These are phyloP conservation scores for Drosophila sulfurigaster DNA, from an alignment of 1,140 invertebrate species.

Conservation along the genomic window DNA sequence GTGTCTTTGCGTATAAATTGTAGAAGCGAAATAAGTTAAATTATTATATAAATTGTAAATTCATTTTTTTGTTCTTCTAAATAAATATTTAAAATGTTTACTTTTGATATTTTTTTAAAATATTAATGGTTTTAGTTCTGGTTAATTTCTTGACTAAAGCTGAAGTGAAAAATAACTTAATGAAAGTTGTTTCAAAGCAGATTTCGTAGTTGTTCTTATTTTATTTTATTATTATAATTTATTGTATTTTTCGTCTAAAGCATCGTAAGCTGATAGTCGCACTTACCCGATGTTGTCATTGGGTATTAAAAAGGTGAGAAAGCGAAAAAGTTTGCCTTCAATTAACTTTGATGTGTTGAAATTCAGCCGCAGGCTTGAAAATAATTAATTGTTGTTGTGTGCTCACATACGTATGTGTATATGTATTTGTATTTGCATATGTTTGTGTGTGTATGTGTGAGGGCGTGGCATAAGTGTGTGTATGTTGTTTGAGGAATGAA, in stretches of 20 bases:
- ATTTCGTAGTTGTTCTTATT: no score
- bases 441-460: background rate
- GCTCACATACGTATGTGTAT: background rate
- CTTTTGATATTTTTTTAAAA: background rate
- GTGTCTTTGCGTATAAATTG: no score
- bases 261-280: no score
- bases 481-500: slow-evolving; percentile 3
- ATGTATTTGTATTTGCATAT: background rate
- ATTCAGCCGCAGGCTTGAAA: slow-evolving; percentile 68
- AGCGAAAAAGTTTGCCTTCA: slow-evolving; percentile 62
- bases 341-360: slow-evolving; percentile 69
- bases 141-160: no score
- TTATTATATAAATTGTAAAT: no score
- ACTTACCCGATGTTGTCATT: background rate
- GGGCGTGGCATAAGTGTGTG: background rate
- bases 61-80: background rate
- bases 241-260: no score
- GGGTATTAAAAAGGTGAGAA: slow-evolving; percentile 52
- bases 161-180: no score
- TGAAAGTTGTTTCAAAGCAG: no score
- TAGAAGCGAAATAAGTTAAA: no score
- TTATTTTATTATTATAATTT: no score
- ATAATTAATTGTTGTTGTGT: slow-evolving; percentile 76
- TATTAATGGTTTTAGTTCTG: background rate
- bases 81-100: no score